Evolutionary conservation across 2,113 vertebrate species (phyloP).

Genomic region (Amphiprion ocellaris): DNA sequence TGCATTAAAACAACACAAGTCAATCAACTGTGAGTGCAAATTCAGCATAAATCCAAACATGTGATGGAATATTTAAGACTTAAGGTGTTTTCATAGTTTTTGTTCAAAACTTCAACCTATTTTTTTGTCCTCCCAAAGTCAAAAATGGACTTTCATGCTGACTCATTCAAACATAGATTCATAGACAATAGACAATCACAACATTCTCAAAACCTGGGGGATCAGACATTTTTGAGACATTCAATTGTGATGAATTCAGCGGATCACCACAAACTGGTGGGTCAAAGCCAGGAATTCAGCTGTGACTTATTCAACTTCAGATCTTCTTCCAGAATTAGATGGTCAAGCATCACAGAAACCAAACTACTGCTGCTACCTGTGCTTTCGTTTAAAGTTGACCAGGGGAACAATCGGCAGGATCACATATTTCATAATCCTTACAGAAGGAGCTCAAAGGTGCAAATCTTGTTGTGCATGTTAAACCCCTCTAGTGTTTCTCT

Average conservation of each 20-base stretch:
- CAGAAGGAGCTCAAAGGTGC: constrained; percentile 14
- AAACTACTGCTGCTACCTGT: neutral
- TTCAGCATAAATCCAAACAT: too few relatives aligned
- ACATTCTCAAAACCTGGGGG: neutral
- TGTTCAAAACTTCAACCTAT: too few relatives aligned
- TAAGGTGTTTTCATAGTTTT: too few relatives aligned
- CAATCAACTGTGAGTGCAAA: too few relatives aligned
- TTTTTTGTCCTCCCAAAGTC: too few relatives aligned
- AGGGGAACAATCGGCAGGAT: neutral
- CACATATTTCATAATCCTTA: constrained; percentile 23
- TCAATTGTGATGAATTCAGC: neutral
- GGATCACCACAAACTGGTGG: neutral
- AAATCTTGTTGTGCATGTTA: constrained; percentile 34
- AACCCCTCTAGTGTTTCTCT: constrained; percentile 27
- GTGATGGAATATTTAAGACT: too few relatives aligned
- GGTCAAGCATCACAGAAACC: neutral
- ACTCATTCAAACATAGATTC: too few relatives aligned
- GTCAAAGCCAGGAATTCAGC: neutral
- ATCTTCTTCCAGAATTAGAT: neutral
- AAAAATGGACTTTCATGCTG: too few relatives aligned
- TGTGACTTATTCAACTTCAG: neutral
- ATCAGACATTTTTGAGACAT: neutral
- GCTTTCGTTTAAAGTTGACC: neutral
- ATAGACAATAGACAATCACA: too few relatives aligned
- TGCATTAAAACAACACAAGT: neutral